Conservation (phyloP, 30 jellyfish, hydroid and myxozoan genomes). For the Aurelia sp. region DNA sequence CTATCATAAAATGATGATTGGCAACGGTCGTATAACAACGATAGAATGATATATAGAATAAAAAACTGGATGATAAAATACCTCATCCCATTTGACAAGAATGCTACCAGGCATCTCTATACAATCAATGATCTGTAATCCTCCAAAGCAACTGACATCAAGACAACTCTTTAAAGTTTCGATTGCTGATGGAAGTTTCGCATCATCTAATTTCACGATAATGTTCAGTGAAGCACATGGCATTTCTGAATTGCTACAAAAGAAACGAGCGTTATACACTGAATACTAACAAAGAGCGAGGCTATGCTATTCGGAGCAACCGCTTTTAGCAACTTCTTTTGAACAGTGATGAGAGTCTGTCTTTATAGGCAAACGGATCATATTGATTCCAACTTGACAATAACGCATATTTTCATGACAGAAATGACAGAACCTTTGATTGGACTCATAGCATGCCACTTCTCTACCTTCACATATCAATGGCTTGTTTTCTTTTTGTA, state of each 20-base stretch:
- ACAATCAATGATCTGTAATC: conserved; percentile 90
- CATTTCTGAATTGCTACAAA: conserved; percentile 69
- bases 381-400: no score
- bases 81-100: conserved; percentile 98
- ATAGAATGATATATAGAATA: not conserved
- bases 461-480: no score
- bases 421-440: no score
- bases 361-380: no score
- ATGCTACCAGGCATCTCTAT: conserved; percentile 97
- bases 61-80: conserved; percentile 8
- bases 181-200: conserved; percentile 54
- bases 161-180: conserved; percentile 76
- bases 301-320: no score
- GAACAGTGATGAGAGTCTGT: no score
- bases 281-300: no score
- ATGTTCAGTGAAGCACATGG: conserved; percentile 88
- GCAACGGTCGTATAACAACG: not conserved
- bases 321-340: no score
- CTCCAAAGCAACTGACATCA: conserved; percentile 83
- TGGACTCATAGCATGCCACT: no score
- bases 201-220: conserved; percentile 74
- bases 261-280: not conserved
- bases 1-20: no score
- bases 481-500: no score
- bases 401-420: no score